phyloP scores from a whole-genome alignment of 2,888 invertebrate species.

The Acheta domesticus region DNA sequence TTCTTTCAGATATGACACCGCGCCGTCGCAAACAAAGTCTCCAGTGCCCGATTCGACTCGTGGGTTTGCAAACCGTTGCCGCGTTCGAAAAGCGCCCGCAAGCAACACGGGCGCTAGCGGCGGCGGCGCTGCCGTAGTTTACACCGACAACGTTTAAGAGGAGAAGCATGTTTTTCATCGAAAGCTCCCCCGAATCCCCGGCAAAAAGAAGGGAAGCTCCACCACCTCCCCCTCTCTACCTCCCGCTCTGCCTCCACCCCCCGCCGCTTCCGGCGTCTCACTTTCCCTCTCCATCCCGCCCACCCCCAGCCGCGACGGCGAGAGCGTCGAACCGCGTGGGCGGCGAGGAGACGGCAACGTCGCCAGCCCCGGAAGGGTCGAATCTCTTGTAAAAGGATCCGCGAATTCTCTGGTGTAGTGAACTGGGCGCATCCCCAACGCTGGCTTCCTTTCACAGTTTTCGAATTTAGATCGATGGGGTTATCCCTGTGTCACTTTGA shows the following conservation, averaged over 20 bases:
- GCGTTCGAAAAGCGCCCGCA: too few species aligned
- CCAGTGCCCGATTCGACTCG: too few species aligned
- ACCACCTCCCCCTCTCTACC: not conserved
- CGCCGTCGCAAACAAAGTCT: too few species aligned
- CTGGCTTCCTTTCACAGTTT: slow-evolving; percentile 10
- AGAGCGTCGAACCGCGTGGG: not conserved
- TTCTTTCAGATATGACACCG: too few species aligned
- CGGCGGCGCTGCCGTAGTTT: not conserved
- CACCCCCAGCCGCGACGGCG: not conserved
- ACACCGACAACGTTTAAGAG: slow-evolving; percentile 8
- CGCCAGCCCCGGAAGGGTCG: not conserved
- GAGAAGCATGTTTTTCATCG: slow-evolving; percentile 18
- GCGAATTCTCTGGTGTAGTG: slow-evolving; percentile 1
- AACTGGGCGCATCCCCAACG: not conserved
- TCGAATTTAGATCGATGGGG: slow-evolving; percentile 18
- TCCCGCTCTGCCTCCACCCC: not conserved
- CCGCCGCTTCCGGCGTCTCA: not conserved
- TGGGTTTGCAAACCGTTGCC: too few species aligned
- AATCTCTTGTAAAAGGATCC: slow-evolving; percentile 18
- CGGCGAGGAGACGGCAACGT: not conserved
- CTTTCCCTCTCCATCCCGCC: not conserved
- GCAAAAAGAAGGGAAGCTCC: not conserved
- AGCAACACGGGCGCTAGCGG: not conserved
- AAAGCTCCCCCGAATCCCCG: not conserved
- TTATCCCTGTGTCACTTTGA: slow-evolving; percentile 18